Evolutionary conservation across 2,888 invertebrate genomes (phyloP).

Genomic region (Cantharis rustica): DNA sequence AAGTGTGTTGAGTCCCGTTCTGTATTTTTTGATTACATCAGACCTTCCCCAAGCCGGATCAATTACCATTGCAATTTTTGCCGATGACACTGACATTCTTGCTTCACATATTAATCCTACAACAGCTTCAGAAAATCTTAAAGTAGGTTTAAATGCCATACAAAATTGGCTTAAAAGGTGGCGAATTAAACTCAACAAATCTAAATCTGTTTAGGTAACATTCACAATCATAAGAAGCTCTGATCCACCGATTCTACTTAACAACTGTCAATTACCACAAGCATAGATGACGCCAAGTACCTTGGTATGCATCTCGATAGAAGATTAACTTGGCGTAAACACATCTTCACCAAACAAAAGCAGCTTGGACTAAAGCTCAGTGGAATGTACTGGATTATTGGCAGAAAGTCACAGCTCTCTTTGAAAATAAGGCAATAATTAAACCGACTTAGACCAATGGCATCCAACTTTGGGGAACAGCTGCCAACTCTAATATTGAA

Average conservation of each 20-base stretch:
- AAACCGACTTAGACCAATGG: neutral
- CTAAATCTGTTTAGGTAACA: conserved; percentile 30
- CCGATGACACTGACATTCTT: neutral
- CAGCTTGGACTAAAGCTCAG: neutral
- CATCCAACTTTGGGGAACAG: neutral
- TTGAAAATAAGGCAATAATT: neutral
- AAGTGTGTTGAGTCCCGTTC: no score
- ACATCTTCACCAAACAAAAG: neutral
- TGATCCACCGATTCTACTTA: neutral
- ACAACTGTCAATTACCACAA: conserved; percentile 6
- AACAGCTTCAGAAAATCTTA: neutral
- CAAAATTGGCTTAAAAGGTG: neutral
- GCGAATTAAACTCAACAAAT: conserved; percentile 9
- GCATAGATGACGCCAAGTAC: neutral
- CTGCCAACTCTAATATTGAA: neutral
- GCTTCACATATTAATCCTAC: neutral
- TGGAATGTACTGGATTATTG: neutral
- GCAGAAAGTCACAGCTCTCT: neutral
- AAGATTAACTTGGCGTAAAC: neutral
- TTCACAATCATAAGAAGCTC: conserved; percentile 20
- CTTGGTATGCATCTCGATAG: neutral
- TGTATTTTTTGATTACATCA: no score
- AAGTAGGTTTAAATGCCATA: neutral
- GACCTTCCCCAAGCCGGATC: neutral
- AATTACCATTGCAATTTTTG: neutral